Evolutionary conservation across 2,888 invertebrate species (phyloP).

Genomic region (Zeuzera pyrina): DNA sequence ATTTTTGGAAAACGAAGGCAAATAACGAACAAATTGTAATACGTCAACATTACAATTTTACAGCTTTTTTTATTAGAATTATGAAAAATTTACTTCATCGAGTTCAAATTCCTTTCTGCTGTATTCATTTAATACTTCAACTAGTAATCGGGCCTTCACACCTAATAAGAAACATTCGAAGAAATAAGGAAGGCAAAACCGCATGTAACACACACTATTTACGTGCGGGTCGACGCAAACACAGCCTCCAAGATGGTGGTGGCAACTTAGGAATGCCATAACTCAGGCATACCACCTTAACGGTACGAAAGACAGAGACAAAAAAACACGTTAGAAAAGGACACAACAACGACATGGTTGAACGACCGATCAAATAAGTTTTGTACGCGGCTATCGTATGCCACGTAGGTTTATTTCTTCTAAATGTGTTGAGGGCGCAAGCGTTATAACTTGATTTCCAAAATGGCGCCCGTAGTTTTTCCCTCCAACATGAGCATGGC

Average conservation of each 20-base stretch:
- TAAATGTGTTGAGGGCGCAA: conserved; percentile 51
- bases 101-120: too few relatives aligned
- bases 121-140: conserved; percentile 39
- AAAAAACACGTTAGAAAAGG: conserved; percentile 31
- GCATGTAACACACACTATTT: conserved; percentile 45
- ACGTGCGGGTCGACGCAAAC: conserved; percentile 29
- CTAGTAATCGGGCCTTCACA: conserved; percentile 43
- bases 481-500: conserved; percentile 17
- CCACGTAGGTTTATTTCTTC: conserved; percentile 64
- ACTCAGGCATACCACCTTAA: conserved; percentile 68
- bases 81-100: too few relatives aligned
- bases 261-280: conserved; percentile 69
- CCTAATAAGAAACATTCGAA: conserved; percentile 38
- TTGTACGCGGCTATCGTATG: conserved; percentile 61
- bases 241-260: conserved; percentile 62
- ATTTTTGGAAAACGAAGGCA: too few relatives aligned
- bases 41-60: too few relatives aligned
- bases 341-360: conserved; percentile 56
- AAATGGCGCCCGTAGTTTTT: conserved; percentile 44
- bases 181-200: conserved; percentile 44
- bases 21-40: too few relatives aligned
- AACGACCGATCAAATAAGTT: conserved; percentile 73
- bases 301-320: conserved; percentile 57
- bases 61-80: too few relatives aligned
- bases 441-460: conserved; percentile 42